Conservation (phyloP, 2,888 invertebrate genomes). For the Drosophila villosipedis region DNA sequence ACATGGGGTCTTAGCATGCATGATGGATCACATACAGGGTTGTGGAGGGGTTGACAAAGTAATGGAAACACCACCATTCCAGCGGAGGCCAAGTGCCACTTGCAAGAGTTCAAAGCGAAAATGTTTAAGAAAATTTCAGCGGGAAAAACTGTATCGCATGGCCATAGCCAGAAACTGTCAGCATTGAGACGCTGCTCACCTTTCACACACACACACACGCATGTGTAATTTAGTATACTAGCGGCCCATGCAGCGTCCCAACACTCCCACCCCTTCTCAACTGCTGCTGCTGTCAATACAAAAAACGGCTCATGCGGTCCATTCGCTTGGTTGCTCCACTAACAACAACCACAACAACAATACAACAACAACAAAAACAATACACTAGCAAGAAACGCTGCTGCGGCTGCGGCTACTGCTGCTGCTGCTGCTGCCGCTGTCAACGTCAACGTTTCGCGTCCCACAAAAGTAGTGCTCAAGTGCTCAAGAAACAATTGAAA, state of each 20-base stretch:
- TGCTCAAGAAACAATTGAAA: conserved; percentile 67
- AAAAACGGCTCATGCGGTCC: conserved; percentile 14
- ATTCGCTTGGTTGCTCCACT: conserved; percentile 50
- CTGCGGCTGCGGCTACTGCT: conserved; percentile 15
- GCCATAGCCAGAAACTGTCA: conserved; percentile 55
- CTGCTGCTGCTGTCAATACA: conserved; percentile 63
- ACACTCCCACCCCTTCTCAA: background rate
- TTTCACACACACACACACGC: conserved; percentile 28
- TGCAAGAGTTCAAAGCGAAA: conserved; percentile 58
- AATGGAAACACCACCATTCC: conserved; percentile 38
- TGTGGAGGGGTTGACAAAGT: background rate
- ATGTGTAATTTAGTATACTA: conserved; percentile 26
- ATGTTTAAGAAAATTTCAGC: conserved; percentile 20
- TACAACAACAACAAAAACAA: conserved; percentile 27
- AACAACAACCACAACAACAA: conserved; percentile 25
- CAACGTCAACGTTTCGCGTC: conserved; percentile 32
- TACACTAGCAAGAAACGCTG: conserved; percentile 8
- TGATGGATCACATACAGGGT: conserved; percentile 63
- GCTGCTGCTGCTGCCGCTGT: conserved; percentile 8
- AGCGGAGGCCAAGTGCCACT: conserved; percentile 46
- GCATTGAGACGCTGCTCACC: conserved; percentile 50
- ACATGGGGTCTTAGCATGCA: conserved; percentile 40
- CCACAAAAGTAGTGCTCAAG: conserved; percentile 54
- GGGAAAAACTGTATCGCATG: conserved; percentile 48
- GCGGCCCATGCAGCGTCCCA: conserved; percentile 49